Evolutionary conservation across 2,113 vertebrate species (phyloP).

Genomic region (Atherinomorus stipes): DNA sequence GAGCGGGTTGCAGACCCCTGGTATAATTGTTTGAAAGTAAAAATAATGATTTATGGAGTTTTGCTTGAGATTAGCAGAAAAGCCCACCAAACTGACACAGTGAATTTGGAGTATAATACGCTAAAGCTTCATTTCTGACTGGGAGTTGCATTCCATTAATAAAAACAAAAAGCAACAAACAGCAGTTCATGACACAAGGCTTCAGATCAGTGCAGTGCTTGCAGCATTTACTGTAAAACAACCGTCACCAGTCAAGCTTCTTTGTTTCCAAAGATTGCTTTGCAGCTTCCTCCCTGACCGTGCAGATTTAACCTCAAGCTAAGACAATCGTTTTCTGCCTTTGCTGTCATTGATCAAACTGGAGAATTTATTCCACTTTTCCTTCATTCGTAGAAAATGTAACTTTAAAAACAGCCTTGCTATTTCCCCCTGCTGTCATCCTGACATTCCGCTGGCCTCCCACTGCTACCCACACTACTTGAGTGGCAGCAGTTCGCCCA

Average conservation of each 20-base stretch:
- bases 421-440: constrained; percentile 38
- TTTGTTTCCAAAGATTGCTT: constrained; percentile 39
- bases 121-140: constrained; percentile 20
- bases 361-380: constrained; percentile 35
- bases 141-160: constrained; percentile 18
- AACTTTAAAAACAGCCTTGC: constrained; percentile 26
- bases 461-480: constrained; percentile 37
- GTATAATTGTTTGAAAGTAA: too few relatives aligned
- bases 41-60: too few relatives aligned
- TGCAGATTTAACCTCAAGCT: constrained; percentile 44
- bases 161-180: constrained; percentile 35
- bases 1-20: too few relatives aligned
- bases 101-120: neutral
- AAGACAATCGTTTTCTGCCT: constrained; percentile 29
- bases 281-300: constrained; percentile 39
- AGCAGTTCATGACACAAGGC: constrained; percentile 47
- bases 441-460: constrained; percentile 41
- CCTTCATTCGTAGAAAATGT: constrained; percentile 10
- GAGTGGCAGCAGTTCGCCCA: constrained; percentile 56
- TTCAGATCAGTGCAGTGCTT: constrained; percentile 36
- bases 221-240: constrained; percentile 37
- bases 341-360: constrained; percentile 54
- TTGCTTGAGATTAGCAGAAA: too few relatives aligned
- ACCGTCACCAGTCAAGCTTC: constrained; percentile 52
- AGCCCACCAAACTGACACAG: neutral